Evolutionary conservation across 2,113 vertebrate genomes (phyloP), one percentile per base, ranked within the genome.

Genomic region (Neogale vison): DNA sequence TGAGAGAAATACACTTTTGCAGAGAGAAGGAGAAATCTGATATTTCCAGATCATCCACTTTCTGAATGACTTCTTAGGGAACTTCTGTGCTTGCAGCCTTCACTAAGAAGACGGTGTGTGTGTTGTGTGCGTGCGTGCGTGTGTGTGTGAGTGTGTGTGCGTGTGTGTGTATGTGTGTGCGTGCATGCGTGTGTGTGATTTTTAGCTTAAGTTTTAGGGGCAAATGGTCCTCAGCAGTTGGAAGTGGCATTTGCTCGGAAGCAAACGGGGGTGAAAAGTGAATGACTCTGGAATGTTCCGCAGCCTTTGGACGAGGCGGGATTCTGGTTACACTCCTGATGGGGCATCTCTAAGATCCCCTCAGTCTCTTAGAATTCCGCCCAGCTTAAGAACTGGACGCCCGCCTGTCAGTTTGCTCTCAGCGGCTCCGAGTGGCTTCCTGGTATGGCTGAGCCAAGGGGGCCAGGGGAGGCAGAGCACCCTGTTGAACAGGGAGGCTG

Each of bases 161-260:
- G 45, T 11, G 45, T 83, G 83, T 24, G 34, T 36, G 18, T 4
- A 39, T 34, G 3, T 83, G 83, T 15, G 34, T 36, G 29, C 1
- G 14, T 15, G 50, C 50, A 15, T 52, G 50, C 50, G 3, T 50
- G 50, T 52, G 36, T 31, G 13, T 13, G 24, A 36, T 79, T 81
- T 63, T 85, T 63, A 81, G 65, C 39, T 24, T 18, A 4, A 72
- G 13, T 18, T n/a, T 18, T 15, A 67, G 52, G 59, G 34, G 61
- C 23, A 92, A 93, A 85, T 20, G 10, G 17, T 31, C 63, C 45
- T 81, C 65, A 83, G 52, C 45, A 65, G 17, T 11, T 79, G 84
- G 45, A 94, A 87, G 61, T 26, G 1, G 71, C 42, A 83, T 72
- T 57, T 42, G 6, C 79, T 95, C 76, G 72, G 63, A 45, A 82